Percentiles rank a stretch among this genome's conserved stretches.
Conservation (phyloP, 2,888 invertebrate genomes). For the Alloscopus bannaensis region DNA sequence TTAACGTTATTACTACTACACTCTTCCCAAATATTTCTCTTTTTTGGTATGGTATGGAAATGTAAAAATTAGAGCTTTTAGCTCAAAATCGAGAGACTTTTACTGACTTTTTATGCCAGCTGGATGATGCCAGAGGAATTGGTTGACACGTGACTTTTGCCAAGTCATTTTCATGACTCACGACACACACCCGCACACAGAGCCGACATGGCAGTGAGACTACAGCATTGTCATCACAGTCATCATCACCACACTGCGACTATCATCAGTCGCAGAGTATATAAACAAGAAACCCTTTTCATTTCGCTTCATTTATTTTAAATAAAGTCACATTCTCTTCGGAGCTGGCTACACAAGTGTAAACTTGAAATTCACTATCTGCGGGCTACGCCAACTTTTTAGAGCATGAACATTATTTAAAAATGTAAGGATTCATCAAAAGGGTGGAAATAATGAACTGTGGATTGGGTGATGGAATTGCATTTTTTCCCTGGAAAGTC, state of each 20-base stretch:
- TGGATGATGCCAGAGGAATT: slow-evolving; percentile 14
- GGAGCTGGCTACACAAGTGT: too few relatives aligned
- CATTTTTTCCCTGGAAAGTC: neutral
- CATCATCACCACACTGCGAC: slow-evolving; percentile 10
- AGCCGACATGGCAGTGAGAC: slow-evolving; percentile 4
- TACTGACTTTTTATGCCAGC: slow-evolving; percentile 35
- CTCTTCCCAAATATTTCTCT: too few relatives aligned
- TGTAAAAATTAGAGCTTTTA: too few relatives aligned
- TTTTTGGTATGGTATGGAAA: too few relatives aligned
- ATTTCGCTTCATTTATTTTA: slow-evolving; percentile 61
- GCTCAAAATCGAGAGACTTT: slow-evolving; percentile 41
- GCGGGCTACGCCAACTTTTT: too few relatives aligned
- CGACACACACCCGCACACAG: neutral
- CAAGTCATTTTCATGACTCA: slow-evolving; percentile 20
- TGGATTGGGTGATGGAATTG: slow-evolving; percentile 31
- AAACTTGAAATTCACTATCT: too few relatives aligned
- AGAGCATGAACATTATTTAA: slow-evolving; percentile 9
- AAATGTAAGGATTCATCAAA: slow-evolving; percentile 9
- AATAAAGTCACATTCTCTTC: slow-evolving; percentile 48
- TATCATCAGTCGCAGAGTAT: slow-evolving; percentile 39
- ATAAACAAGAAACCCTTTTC: slow-evolving; percentile 47
- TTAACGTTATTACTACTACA: too few relatives aligned
- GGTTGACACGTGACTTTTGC: slow-evolving; percentile 24
- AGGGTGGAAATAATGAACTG: slow-evolving; percentile 25
- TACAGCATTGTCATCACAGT: slow-evolving; percentile 37